Base-by-base conservation (phyloP, 2,888 invertebrate genomes). In the Macrophya alboannulata region DNA sequence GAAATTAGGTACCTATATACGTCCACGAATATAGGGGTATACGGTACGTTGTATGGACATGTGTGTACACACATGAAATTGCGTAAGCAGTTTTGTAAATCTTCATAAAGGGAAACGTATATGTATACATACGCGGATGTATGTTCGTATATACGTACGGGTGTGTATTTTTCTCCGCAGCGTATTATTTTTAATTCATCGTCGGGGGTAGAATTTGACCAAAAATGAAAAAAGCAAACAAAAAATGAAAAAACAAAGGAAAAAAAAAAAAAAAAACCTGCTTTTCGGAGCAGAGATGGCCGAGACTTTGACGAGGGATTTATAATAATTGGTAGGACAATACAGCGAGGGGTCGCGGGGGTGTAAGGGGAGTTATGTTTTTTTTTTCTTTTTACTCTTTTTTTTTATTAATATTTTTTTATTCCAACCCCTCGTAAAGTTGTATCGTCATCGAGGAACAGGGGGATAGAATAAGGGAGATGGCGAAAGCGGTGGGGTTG, bases 401-500 rank as follows among this genome's bases (percentile, higher is more conserved):
- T 55, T 59, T 9, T 37, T 9, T n/a, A n/a, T 37, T 31, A 31
- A 31, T 31, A 31, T 31, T 31, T 31, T 31, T 31, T 31, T 31
- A 31, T 55, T 81, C 55, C 55, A 55, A 59, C 40, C 62, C 62
- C 59, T 59, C 90, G 90, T 89, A 91, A 92, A 92, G 89, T 91
- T 90, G 90, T 90, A 90, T 91, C 88, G 90, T 91, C 91, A 91
- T 91, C 88, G 90, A 87, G 88, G 83, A 65, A 43, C 86, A 71
- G 84, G 84, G 87, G 86, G 82, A 87, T 85, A 87, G 86, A 76
- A 31, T 31, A 76, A 87, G 86, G 87, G 87, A 87, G 82, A 31
- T 31, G 25, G 77, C 15, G 55, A 51, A 48, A 76, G 43, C 40
- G n/a, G 81, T 37, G 40, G 62, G 81, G 40, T 37, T 31, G 31